phyloP scores from a whole-genome alignment of 37 sponge, comb jelly and placozoan genomes.

The Theonella swinhoei region DNA sequence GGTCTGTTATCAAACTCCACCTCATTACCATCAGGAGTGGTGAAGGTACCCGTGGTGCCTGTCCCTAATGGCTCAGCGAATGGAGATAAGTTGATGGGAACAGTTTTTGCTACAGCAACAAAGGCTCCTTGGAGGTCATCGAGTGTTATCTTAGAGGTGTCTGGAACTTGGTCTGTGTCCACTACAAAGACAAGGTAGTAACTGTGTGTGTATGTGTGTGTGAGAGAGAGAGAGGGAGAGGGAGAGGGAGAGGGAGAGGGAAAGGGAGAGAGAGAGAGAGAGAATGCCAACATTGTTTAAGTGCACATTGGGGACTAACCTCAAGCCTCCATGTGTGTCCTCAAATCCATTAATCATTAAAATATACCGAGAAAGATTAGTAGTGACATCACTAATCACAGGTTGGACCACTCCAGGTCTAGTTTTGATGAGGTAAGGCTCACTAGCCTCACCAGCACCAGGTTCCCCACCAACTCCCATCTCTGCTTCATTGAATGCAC shows the following conservation, averaged over 20 bases:
- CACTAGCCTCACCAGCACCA: neutral
- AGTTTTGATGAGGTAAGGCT: neutral
- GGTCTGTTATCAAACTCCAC: neutral
- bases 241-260: too few relatives aligned
- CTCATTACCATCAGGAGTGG: neutral
- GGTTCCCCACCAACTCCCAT: too few relatives aligned
- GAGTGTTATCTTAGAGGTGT: neutral
- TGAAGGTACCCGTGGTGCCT: neutral
- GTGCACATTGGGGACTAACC: neutral
- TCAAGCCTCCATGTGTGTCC: neutral
- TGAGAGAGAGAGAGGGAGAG: neutral
- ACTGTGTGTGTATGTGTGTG: neutral
- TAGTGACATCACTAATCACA: neutral
- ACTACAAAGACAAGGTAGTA: neutral
- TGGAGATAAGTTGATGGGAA: neutral
- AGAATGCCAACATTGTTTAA: neutral
- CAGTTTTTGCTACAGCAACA: neutral
- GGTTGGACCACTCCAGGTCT: conserved; percentile 2
- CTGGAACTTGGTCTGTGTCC: neutral
- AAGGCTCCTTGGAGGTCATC: neutral
- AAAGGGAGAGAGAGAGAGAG: too few relatives aligned
- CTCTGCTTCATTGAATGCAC: conserved; percentile 18
- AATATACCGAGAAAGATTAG: neutral
- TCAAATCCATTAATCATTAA: neutral
- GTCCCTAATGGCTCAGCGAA: neutral